These are phyloP conservation scores for Beroe ovata DNA, from an alignment of 37 sponge, comb jelly and placozoan genomes.

Conservation along the genomic window DNA sequence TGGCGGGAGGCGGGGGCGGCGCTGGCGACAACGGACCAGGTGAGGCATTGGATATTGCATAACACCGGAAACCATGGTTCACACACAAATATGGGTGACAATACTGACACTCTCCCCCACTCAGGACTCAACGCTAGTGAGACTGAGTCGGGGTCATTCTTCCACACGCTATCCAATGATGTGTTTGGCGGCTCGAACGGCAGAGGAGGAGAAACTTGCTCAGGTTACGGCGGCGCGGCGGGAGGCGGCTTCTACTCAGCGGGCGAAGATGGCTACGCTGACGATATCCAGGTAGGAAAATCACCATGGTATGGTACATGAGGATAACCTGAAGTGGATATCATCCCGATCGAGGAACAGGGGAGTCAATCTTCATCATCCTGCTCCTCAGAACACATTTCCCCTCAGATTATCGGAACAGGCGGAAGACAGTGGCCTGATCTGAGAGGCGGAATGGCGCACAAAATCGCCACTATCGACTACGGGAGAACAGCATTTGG, in stretches of 20 bases:
- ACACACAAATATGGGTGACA: no score
- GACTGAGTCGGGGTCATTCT: neutral
- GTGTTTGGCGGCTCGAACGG: slow-evolving; percentile 5
- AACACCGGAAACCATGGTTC: neutral
- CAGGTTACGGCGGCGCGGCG: slow-evolving; percentile 11
- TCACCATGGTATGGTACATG: no score
- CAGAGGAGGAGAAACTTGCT: neutral
- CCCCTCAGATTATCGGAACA: neutral
- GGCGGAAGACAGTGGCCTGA: slow-evolving; percentile 48
- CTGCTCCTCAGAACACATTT: no score
- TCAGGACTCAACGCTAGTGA: slow-evolving; percentile 21
- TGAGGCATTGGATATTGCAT: neutral
- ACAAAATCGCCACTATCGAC: neutral
- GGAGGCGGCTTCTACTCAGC: slow-evolving; percentile 6
- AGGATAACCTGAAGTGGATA: no score
- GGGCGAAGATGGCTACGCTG: slow-evolving; percentile 19
- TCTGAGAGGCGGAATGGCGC: slow-evolving; percentile 2
- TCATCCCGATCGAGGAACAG: no score
- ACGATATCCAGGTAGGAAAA: neutral
- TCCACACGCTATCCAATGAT: neutral
- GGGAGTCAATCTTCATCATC: no score
- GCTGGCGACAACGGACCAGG: slow-evolving; percentile 56
- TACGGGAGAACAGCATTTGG: slow-evolving; percentile 14
- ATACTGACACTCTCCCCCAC: no score
- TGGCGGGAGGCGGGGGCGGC: slow-evolving; percentile 35